A percentile compares a stretch with the other conserved stretches of the same genome.
phyloP scores from a whole-genome alignment of 2,888 invertebrate species.

The Hirtodrosophila histrioides region DNA sequence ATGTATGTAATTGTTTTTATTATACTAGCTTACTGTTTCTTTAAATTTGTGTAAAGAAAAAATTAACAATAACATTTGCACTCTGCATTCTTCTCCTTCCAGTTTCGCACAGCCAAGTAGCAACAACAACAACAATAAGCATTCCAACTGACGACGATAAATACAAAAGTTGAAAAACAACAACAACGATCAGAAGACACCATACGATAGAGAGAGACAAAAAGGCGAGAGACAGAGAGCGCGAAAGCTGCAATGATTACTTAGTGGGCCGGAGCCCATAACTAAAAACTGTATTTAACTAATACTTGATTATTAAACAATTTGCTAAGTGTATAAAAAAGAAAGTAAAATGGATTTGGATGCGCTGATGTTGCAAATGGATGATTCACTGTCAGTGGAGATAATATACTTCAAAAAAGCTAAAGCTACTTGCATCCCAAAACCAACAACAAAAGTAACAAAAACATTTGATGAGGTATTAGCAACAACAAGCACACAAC shows the following conservation, averaged over 20 bases:
- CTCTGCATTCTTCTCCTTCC: slow-evolving; percentile 46
- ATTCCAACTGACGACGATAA: slow-evolving; percentile 52
- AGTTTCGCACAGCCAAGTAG: slow-evolving; percentile 46
- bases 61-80: slow-evolving; percentile 46
- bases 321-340: slow-evolving; percentile 14
- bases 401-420: too few species aligned
- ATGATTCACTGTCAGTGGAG: neutral
- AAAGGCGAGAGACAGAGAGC: slow-evolving; percentile 6
- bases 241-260: slow-evolving; percentile 60
- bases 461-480: slow-evolving; percentile 30
- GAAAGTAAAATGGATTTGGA: slow-evolving; percentile 24
- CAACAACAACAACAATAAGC: slow-evolving; percentile 31
- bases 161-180: slow-evolving; percentile 27
- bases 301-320: slow-evolving; percentile 3
- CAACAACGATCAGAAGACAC: slow-evolving; percentile 19
- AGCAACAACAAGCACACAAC: slow-evolving; percentile 4
- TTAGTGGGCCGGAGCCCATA: slow-evolving; percentile 42
- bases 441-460: slow-evolving; percentile 16
- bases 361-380: neutral
- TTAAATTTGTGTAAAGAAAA: slow-evolving; percentile 12
- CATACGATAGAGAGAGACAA: slow-evolving; percentile 3
- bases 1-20: slow-evolving; percentile 16
- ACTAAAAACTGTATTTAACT: slow-evolving; percentile 16
- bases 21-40: slow-evolving; percentile 11
- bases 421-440: neutral